Percentiles rank a stretch among this genome's conserved stretches.
phyloP scores from a whole-genome alignment of 2,797 vertebrate genomes.

The Gymnocypris eckloni region DNA sequence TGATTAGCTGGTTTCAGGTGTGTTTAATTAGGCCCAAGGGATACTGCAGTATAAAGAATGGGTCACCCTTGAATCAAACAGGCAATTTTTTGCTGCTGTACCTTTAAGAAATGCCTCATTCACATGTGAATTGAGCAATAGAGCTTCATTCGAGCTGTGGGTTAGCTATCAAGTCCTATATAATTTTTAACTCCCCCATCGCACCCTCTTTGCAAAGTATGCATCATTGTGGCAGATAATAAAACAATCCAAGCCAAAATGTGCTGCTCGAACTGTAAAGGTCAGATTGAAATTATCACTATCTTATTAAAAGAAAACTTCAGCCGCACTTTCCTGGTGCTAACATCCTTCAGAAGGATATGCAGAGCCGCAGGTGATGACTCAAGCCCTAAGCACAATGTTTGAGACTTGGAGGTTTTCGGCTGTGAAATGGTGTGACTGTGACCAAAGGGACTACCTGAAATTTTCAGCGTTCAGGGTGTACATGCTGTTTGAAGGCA shows the following conservation, averaged over 20 bases:
- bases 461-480: neutral
- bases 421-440: neutral
- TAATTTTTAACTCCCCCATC: neutral
- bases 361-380: neutral
- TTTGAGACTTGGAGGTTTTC: neutral
- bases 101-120: conserved; percentile 1
- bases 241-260: neutral
- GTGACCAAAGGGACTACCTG: neutral
- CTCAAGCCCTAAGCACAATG: neutral
- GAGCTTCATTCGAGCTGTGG: neutral
- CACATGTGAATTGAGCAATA: neutral
- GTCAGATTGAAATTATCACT: conserved; percentile 2
- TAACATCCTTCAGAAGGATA: neutral
- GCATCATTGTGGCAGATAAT: conserved; percentile 24
- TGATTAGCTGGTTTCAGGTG: neutral
- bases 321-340: neutral
- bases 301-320: conserved; percentile 16
- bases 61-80: neutral
- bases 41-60: too few species aligned
- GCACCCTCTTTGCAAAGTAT: conserved; percentile 1
- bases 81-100: neutral
- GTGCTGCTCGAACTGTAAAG: conserved; percentile 13
- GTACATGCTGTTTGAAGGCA: neutral
- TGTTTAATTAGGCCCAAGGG: neutral
- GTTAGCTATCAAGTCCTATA: conserved; percentile 16